phyloP scores from a whole-genome alignment of 2,113 vertebrate genomes.

The Axis porcinus region DNA sequence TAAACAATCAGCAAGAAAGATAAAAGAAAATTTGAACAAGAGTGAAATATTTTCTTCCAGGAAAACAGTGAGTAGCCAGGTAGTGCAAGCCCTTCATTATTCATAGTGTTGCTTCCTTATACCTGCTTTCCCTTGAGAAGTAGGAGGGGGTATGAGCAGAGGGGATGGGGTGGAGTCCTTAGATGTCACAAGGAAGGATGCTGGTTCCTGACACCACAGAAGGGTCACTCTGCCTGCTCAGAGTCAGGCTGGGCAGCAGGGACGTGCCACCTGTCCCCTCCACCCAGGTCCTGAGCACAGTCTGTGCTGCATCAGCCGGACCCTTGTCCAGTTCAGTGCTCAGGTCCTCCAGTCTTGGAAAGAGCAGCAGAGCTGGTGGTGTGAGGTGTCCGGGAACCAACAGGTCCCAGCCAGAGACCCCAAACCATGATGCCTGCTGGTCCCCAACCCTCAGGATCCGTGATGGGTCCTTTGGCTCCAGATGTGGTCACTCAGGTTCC shows the following conservation, averaged over 20 bases:
- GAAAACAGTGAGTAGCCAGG: too few species aligned
- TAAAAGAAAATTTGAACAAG: too few species aligned
- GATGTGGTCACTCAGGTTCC: accelerated
- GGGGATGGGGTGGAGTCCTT: background rate
- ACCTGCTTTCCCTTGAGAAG: too few species aligned
- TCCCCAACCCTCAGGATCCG: background rate
- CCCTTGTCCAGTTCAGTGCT: background rate
- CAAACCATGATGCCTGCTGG: accelerated
- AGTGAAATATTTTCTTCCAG: too few species aligned
- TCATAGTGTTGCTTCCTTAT: too few species aligned
- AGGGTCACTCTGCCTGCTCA: background rate
- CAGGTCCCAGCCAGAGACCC: background rate
- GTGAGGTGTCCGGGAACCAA: background rate
- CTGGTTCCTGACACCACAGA: too few species aligned
- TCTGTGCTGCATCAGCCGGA: accelerated
- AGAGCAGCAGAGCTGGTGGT: background rate
- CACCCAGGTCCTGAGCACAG: background rate
- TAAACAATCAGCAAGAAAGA: too few species aligned
- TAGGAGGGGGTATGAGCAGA: too few species aligned
- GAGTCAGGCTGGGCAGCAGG: background rate
- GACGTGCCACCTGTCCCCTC: background rate
- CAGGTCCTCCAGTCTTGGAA: background rate
- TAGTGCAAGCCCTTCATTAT: too few species aligned
- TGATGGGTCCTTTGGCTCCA: accelerated
- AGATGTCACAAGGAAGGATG: background rate